Percentiles rank a stretch among this genome's conserved stretches.
phyloP scores from a whole-genome alignment of 2,797 vertebrate species.

The Rhinoraja longicauda region DNA sequence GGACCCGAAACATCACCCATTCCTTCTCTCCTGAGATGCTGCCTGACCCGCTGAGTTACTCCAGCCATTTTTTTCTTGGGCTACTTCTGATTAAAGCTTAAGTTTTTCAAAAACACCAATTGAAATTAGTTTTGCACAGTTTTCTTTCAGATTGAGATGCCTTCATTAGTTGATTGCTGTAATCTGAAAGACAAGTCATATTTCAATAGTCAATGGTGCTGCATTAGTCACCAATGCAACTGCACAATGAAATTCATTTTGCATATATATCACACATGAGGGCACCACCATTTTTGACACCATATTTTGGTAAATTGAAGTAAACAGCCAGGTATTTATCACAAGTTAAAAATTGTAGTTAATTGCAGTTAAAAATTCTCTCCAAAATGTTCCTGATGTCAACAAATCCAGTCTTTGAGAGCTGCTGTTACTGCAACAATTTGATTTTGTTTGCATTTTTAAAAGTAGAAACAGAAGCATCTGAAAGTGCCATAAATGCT shows the following conservation, averaged over 20 bases:
- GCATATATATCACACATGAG: no score
- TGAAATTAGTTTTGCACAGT: background rate
- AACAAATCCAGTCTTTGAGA: background rate
- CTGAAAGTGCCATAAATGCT: no score
- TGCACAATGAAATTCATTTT: no score
- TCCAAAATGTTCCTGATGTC: background rate
- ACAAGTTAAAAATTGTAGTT: no score
- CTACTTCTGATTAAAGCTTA: background rate
- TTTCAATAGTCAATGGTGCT: no score
- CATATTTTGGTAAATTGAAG: background rate
- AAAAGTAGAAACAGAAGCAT: background rate
- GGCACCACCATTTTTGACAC: no score
- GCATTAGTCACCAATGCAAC: no score
- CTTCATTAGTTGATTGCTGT: background rate
- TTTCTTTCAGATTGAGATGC: background rate
- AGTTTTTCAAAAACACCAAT: background rate
- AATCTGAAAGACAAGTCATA: background rate
- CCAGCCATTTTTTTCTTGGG: no score
- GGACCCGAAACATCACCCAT: no score
- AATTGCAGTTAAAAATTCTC: background rate
- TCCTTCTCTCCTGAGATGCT: no score
- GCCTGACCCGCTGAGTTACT: no score
- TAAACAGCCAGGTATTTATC: background rate
- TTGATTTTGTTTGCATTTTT: background rate
- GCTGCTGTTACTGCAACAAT: background rate